A percentile compares a stretch with the other conserved stretches of the same genome.
phyloP scores from a whole-genome alignment of 1,140 invertebrate genomes.

The Littorina saxatilis region DNA sequence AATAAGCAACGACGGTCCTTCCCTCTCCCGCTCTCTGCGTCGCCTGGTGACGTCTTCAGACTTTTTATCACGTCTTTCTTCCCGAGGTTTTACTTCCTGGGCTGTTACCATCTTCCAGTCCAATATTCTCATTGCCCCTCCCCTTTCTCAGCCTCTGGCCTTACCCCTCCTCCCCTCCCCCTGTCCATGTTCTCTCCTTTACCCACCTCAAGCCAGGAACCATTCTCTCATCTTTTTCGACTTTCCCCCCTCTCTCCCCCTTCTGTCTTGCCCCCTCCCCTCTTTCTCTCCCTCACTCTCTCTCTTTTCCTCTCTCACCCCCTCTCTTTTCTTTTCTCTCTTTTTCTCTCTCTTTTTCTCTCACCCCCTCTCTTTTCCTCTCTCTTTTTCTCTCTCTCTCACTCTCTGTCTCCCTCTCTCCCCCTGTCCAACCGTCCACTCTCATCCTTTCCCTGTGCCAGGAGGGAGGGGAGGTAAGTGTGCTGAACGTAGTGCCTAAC shows the following conservation, averaged over 20 bases:
- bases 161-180: background rate
- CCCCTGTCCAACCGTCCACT: background rate
- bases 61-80: too few species aligned
- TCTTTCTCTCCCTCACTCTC: background rate
- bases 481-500: too few species aligned
- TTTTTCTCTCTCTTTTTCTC: background rate
- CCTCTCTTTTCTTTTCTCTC: background rate
- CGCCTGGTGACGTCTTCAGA: background rate
- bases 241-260: background rate
- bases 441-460: background rate
- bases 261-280: background rate
- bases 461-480: too few species aligned
- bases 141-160: background rate
- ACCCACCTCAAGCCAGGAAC: too few species aligned
- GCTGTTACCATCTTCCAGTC: background rate
- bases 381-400: constrained; percentile 4
- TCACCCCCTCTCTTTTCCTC: background rate
- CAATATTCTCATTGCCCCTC: too few species aligned
- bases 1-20: background rate
- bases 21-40: background rate
- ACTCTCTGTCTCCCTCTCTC: background rate
- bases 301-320: background rate
- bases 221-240: too few species aligned
- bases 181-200: background rate
- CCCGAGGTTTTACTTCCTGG: background rate